These are phyloP conservation scores for Heliconius erato DNA, from an alignment of 2,888 invertebrate genomes.

Conservation along the genomic window DNA sequence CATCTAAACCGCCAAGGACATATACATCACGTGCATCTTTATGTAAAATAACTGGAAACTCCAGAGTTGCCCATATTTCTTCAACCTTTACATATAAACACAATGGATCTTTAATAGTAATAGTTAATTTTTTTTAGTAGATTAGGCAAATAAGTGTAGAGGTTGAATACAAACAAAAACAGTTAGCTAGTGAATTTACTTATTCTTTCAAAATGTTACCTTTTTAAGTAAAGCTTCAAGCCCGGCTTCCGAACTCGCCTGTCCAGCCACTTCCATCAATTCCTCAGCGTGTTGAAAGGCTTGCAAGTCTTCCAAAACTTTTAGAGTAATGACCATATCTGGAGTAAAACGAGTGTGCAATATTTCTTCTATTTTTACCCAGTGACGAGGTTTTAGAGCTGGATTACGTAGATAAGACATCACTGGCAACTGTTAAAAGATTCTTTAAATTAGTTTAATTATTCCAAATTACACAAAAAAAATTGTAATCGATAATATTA, in stretches of 20 bases:
- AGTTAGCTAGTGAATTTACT: no score
- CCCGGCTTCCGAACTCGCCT: slow-evolving; percentile 95
- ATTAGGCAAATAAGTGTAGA: no score
- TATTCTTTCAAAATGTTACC: slow-evolving; percentile 66
- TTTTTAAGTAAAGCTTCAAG: slow-evolving; percentile 92
- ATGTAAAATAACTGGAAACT: slow-evolving; percentile 91
- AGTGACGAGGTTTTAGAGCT: slow-evolving; percentile 91
- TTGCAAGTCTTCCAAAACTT: slow-evolving; percentile 89
- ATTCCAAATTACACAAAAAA: neutral
- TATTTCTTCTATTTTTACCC: slow-evolving; percentile 92
- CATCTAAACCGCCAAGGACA: slow-evolving; percentile 93
- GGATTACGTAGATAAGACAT: slow-evolving; percentile 93
- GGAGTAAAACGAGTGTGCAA: slow-evolving; percentile 90
- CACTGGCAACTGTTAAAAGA: slow-evolving; percentile 87
- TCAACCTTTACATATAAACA: slow-evolving; percentile 86
- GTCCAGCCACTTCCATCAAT: slow-evolving; percentile 93
- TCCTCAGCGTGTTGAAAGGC: slow-evolving; percentile 90
- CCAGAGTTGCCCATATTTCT: slow-evolving; percentile 92
- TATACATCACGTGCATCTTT: slow-evolving; percentile 94
- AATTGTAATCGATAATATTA: no score
- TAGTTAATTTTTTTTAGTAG: neutral
- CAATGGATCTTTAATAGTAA: no score
- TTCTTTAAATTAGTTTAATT: neutral
- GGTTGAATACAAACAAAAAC: no score
- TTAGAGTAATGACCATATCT: slow-evolving; percentile 88